Conservation (phyloP, 2,888 invertebrate species). For the Drosophila bunnanda region DNA sequence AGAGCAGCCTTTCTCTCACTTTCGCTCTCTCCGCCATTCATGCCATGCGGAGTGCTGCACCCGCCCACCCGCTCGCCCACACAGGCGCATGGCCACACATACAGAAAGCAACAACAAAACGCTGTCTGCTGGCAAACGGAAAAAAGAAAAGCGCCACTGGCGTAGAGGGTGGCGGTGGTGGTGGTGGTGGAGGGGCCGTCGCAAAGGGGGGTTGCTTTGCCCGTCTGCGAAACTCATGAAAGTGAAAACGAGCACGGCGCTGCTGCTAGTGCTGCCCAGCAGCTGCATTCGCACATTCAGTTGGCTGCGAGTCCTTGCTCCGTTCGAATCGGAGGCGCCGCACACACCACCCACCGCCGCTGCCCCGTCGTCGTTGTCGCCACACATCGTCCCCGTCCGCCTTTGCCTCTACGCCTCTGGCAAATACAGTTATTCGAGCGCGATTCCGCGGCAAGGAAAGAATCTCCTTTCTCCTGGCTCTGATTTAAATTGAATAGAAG, state of each 20-base stretch:
- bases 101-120: conserved; percentile 74
- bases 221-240: conserved; percentile 74
- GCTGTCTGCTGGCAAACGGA: conserved; percentile 61
- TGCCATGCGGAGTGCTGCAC: conserved; percentile 41
- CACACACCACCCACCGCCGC: conserved; percentile 26
- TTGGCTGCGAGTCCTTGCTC: conserved; percentile 78
- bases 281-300: conserved; percentile 75
- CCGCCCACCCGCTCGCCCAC: conserved; percentile 30
- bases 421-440: conserved; percentile 40
- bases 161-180: conserved; percentile 12
- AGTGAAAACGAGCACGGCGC: conserved; percentile 68
- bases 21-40: conserved; percentile 12
- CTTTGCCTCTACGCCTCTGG: conserved; percentile 26
- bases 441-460: conserved; percentile 20
- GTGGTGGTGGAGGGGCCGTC: not conserved
- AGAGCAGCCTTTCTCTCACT: conserved; percentile 9
- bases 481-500: conserved; percentile 20
- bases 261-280: conserved; percentile 44
- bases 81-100: conserved; percentile 51
- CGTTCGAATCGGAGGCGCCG: conserved; percentile 56
- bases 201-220: conserved; percentile 41
- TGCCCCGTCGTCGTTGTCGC: not conserved
- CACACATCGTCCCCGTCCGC: conserved; percentile 7
- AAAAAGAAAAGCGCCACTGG: conserved; percentile 39
- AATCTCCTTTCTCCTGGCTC: conserved; percentile 11